These are phyloP conservation scores for Gephyroberyx darwinii DNA, from an alignment of 2,797 vertebrate genomes.

Conservation along the genomic window DNA sequence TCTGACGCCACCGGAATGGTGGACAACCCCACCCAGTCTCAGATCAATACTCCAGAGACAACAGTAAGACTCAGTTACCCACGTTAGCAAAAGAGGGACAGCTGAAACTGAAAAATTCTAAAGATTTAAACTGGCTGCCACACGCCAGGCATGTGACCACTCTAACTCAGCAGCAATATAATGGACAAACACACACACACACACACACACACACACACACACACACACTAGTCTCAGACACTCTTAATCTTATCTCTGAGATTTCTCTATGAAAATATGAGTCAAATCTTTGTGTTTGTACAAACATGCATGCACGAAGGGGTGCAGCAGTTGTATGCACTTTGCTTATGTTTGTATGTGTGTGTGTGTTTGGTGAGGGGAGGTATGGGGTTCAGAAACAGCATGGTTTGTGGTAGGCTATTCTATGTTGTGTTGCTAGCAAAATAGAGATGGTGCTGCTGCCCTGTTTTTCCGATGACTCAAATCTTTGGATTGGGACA, in stretches of 20 bases:
- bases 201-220: constrained; percentile 11
- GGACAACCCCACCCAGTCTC: constrained; percentile 20
- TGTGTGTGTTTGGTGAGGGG: neutral
- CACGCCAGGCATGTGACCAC: constrained; percentile 41
- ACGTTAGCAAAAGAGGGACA: constrained; percentile 28
- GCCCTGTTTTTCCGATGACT: constrained; percentile 14
- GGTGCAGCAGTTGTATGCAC: no score
- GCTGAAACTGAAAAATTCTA: constrained; percentile 41
- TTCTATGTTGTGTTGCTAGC: constrained; percentile 4
- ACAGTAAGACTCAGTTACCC: constrained; percentile 21
- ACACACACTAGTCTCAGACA: constrained; percentile 5
- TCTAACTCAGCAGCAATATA: constrained; percentile 36
- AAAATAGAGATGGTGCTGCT: constrained; percentile 11
- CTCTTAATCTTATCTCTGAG: neutral
- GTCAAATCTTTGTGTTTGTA: constrained; percentile 27
- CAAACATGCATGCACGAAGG: constrained; percentile 25
- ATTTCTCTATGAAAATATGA: constrained; percentile 30
- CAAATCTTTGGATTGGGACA: neutral
- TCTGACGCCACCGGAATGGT: neutral
- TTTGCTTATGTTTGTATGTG: no score
- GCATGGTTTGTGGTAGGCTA: neutral
- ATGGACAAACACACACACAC: constrained; percentile 18
- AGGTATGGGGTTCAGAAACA: constrained; percentile 4
- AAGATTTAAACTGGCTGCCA: constrained; percentile 44
- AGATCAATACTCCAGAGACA: constrained; percentile 28